A percentile compares a stretch with the other conserved stretches of the same genome.
These are phyloP conservation scores for Calosoma granatense DNA, from an alignment of 1,140 invertebrate genomes.

Conservation along the genomic window DNA sequence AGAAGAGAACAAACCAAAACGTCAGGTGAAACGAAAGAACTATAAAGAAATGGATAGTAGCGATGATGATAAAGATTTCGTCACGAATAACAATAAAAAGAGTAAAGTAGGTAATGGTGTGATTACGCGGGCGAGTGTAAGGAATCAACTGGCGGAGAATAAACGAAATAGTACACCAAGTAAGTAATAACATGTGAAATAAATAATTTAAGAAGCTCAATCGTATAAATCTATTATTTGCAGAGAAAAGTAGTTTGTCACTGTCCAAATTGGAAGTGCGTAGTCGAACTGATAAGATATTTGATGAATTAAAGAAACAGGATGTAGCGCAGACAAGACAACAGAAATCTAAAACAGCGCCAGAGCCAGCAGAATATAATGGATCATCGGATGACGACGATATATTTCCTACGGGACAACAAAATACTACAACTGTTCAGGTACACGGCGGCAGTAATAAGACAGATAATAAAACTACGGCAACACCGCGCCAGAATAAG, in stretches of 20 bases:
- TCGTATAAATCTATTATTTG: not conserved
- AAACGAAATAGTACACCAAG: not conserved
- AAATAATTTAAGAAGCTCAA: not conserved
- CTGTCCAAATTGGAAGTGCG: not conserved
- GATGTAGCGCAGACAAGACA: not conserved
- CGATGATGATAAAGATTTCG: not conserved
- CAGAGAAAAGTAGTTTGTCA: not conserved
- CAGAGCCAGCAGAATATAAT: not conserved
- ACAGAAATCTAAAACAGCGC: not conserved
- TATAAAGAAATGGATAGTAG: not conserved
- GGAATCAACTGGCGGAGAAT: not conserved
- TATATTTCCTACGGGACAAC: not conserved
- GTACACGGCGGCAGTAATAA: not conserved
- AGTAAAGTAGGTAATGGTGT: not conserved
- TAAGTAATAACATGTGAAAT: not conserved
- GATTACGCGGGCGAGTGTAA: not conserved
- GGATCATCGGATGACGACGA: not conserved
- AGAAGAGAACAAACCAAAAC: not conserved
- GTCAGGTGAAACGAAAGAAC: not conserved
- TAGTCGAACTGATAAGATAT: not conserved
- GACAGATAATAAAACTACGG: too few species aligned
- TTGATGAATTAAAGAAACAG: not conserved
- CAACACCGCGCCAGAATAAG: too few species aligned
- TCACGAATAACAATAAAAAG: not conserved
- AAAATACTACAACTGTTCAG: not conserved